Percentiles rank a stretch among this genome's conserved stretches.
These are phyloP conservation scores for Scalopus aquaticus DNA, from an alignment of 2,113 vertebrate species.

Conservation along the genomic window DNA sequence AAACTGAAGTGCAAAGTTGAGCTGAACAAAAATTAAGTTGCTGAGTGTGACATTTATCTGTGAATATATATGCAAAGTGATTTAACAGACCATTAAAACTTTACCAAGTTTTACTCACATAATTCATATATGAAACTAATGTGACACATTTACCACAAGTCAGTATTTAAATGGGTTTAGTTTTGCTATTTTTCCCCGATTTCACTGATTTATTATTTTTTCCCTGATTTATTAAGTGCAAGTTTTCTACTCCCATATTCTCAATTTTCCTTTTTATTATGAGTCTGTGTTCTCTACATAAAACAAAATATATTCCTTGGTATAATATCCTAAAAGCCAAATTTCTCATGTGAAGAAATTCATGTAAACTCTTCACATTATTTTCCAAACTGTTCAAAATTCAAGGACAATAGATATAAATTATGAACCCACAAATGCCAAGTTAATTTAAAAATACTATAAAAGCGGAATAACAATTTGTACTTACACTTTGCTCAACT, in stretches of 20 bases:
- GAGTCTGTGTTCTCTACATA: constrained; percentile 9
- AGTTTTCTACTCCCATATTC: constrained; percentile 41
- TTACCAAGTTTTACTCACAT: constrained; percentile 23
- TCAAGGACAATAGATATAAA: constrained; percentile 22
- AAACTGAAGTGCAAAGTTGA: constrained; percentile 58
- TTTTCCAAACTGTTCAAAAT: constrained; percentile 56
- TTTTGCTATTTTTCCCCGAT: constrained; percentile 21
- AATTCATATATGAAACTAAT: constrained; percentile 51
- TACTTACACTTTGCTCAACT: constrained; percentile 91
- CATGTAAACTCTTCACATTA: not conserved
- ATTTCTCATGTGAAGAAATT: constrained; percentile 46
- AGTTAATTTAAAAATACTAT: constrained; percentile 35
- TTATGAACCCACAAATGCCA: constrained; percentile 30
- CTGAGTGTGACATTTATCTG: constrained; percentile 54
- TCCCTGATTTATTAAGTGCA: not conserved
- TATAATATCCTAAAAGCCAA: not conserved
- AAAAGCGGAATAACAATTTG: constrained; percentile 5
- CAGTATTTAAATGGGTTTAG: constrained; percentile 44
- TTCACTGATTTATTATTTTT: constrained; percentile 29
- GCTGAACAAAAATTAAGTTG: constrained; percentile 56
- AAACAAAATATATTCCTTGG: not conserved
- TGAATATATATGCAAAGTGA: constrained; percentile 11
- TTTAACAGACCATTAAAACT: constrained; percentile 47
- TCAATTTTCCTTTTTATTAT: constrained; percentile 36
- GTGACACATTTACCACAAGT: constrained; percentile 62